Evolutionary conservation across 1,140 invertebrate species (phyloP).

Genomic region (Drosophila arawakana): DNA sequence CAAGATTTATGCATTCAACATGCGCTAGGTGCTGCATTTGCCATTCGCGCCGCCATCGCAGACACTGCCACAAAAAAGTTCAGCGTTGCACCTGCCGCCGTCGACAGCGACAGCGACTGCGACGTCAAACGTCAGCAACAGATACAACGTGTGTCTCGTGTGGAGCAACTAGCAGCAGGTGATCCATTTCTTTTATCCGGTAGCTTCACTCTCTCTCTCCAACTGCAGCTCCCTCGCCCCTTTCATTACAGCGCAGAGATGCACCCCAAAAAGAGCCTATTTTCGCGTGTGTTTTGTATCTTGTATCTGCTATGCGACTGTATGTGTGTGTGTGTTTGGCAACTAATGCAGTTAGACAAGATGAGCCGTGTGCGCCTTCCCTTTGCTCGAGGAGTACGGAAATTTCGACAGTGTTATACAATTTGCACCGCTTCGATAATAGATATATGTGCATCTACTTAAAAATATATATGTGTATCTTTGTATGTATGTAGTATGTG

Average conservation of each 20-base stretch:
- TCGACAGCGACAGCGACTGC: slow-evolving; percentile 31
- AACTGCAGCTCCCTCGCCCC: neutral
- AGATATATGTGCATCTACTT: slow-evolving; percentile 55
- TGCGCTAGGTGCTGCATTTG: slow-evolving; percentile 75
- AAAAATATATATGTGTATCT: slow-evolving; percentile 25
- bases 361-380: slow-evolving; percentile 41
- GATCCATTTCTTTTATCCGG: slow-evolving; percentile 83
- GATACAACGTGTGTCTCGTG: slow-evolving; percentile 10
- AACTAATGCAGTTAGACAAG: slow-evolving; percentile 80
- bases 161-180: slow-evolving; percentile 71
- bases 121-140: neutral
- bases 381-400: slow-evolving; percentile 37
- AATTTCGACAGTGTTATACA: slow-evolving; percentile 59
- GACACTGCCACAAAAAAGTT: slow-evolving; percentile 48
- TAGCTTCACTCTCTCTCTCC: slow-evolving; percentile 43
- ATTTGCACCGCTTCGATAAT: slow-evolving; percentile 77
- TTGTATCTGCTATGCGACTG: neutral
- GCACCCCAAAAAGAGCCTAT: slow-evolving; percentile 56
- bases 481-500: slow-evolving; percentile 32
- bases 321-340: slow-evolving; percentile 52
- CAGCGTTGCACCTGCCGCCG: slow-evolving; percentile 75
- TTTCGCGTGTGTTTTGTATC: slow-evolving; percentile 55
- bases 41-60: slow-evolving; percentile 70
- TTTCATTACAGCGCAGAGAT: slow-evolving; percentile 37
- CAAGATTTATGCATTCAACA: slow-evolving; percentile 83